Evolutionary conservation across 2,797 vertebrate species (phyloP), one percentile per base, ranked within the genome.

Genomic region (Urophycis tenuis): DNA sequence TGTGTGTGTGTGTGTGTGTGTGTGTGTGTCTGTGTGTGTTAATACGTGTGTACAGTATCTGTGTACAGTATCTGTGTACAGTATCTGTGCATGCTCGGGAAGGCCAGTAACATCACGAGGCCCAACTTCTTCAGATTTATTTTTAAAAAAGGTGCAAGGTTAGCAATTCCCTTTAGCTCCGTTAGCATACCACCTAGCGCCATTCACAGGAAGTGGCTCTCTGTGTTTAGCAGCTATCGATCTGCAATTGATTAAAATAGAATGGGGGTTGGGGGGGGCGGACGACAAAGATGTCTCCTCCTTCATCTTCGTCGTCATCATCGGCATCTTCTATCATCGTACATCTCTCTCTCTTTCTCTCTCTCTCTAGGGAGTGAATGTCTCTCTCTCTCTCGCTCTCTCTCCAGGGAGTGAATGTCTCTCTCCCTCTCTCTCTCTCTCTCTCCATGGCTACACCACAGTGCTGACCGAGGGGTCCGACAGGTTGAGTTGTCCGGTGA

Each of bases 391-490:
- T 53, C 82, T 81, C 88, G 35, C 70, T 64, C 70, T 76, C 79
- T 79, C 75, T 60, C 60, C 25, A 67, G 25, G 15, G 60, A 67
- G 60, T 67, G 60, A 67, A 67, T 29, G 60, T 67, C 77, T 88
- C 64, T 76, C 53, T 71, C 75, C 73, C 64, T 53, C 82, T 81
- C 81, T 82, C 85, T 89, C 64, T 53, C 82, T 81, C 81, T 82
- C 85, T 89, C 90, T 90, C 84, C 84, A 93, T 67, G 60, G 60
- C 92, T 81, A 99, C 91, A 99, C 97, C 95, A 99, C 97, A 67
- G 97, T 99, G 95, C 97, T 99, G 94, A 99, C 97, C 86, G 97
- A 99, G 88, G 97, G 97, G 93, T 99, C 97, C 53, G 97, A 99
- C 92, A 99, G 93, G 95, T 99, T 99, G 92, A 99, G 97, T 91